Percentiles rank a stretch among this genome's conserved stretches.
These are phyloP conservation scores for Drosophila atroscutellata DNA, from an alignment of 2,888 invertebrate species.

Conservation along the genomic window DNA sequence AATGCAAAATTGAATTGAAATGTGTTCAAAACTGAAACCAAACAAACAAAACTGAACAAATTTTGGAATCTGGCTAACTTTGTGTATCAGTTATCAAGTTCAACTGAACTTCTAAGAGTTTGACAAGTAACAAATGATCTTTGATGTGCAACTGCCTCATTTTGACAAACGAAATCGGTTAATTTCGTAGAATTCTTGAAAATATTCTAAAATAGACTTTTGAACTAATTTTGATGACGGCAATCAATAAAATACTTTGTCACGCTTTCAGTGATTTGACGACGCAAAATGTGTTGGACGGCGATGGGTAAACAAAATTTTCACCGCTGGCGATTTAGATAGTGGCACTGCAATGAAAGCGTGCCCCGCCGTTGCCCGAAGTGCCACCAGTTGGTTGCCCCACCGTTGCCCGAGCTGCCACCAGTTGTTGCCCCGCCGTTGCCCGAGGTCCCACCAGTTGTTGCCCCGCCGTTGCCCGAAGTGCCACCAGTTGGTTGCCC, in stretches of 20 bases:
- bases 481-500: too few species aligned
- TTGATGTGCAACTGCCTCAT: background rate
- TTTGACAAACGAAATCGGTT: background rate
- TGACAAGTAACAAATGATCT: background rate
- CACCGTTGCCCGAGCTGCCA: background rate
- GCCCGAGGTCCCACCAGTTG: too few species aligned
- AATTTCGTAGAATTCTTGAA: background rate
- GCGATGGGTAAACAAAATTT: constrained; percentile 62
- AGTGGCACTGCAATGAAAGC: constrained; percentile 3
- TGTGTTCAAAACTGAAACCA: constrained; percentile 1
- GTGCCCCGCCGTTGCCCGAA: background rate
- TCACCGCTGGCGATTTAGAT: constrained; percentile 37
- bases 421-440: background rate
- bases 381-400: too few species aligned
- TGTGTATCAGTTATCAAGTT: background rate
- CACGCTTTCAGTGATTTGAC: constrained; percentile 52
- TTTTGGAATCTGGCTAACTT: background rate
- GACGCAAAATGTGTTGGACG: constrained; percentile 72
- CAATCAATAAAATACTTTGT: constrained; percentile 58
- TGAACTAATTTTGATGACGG: constrained; percentile 36
- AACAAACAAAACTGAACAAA: background rate
- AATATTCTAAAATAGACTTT: constrained; percentile 19
- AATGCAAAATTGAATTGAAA: constrained; percentile 1
- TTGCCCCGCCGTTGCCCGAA: background rate
- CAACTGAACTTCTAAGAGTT: background rate